Evolutionary conservation across 2,113 vertebrate genomes (phyloP).

Genomic region (Datnioides undecimradiatus): DNA sequence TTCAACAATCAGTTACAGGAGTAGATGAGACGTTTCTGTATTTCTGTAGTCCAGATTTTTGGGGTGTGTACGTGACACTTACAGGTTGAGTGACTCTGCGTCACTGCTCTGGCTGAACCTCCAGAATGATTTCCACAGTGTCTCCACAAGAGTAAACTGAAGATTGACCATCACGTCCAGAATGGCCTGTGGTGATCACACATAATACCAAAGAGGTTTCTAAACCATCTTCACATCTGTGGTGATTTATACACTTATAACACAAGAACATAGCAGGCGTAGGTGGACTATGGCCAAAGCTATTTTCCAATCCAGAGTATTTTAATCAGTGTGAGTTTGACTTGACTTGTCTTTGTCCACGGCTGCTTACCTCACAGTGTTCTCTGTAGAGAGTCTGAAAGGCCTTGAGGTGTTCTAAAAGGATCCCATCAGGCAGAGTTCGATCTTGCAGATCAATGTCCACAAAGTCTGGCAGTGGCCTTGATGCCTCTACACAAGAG

Average conservation of each 20-base stretch:
- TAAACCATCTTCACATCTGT: not conserved
- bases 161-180: conserved; percentile 94
- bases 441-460: conserved; percentile 88
- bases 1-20: too few species aligned
- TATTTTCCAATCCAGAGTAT: not conserved
- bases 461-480: conserved; percentile 87
- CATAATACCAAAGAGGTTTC: not conserved
- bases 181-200: conserved; percentile 84
- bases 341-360: not conserved
- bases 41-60: not conserved
- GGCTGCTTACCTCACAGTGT: conserved; percentile 90
- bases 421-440: conserved; percentile 86
- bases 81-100: conserved; percentile 85
- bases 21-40: not conserved
- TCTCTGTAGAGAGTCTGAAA: conserved; percentile 92
- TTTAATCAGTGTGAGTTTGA: too few species aligned
- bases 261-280: not conserved
- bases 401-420: conserved; percentile 86
- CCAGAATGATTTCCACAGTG: conserved; percentile 95
- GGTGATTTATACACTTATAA: too few species aligned
- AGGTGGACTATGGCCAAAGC: not conserved
- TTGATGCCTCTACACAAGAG: conserved; percentile 85
- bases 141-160: conserved; percentile 93
- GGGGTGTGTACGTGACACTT: conserved; percentile 62
- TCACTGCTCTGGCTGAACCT: conserved; percentile 89